These are phyloP conservation scores for Vulpes lagopus DNA, from an alignment of 2,113 vertebrate species.

Conservation along the genomic window DNA sequence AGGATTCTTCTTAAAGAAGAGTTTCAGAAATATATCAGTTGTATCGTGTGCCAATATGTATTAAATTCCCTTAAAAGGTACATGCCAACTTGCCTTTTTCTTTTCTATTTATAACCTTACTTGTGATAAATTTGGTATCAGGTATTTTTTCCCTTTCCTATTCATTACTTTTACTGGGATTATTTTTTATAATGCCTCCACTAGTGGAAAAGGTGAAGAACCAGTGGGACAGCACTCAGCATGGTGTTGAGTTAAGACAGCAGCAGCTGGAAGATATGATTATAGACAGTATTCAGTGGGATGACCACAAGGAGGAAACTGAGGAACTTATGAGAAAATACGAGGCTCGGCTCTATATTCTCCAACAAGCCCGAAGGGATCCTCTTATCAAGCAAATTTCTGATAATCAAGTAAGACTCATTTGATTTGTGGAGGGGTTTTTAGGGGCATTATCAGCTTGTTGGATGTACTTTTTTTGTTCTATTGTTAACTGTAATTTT, in stretches of 20 bases:
- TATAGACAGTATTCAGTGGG: slow-evolving; percentile 94
- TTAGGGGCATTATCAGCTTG: not conserved
- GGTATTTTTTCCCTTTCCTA: not conserved
- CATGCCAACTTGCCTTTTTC: not conserved
- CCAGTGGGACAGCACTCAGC: slow-evolving; percentile 96
- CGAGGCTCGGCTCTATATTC: slow-evolving; percentile 89
- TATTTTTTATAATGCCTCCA: not conserved
- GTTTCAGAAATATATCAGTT: not conserved
- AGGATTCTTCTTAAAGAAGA: not conserved
- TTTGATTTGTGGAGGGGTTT: not conserved
- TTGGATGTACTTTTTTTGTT: not conserved
- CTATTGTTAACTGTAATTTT: not conserved
- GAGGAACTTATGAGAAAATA: slow-evolving; percentile 92
- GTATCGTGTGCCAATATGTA: not conserved
- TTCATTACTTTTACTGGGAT: not conserved
- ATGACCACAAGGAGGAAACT: slow-evolving; percentile 91
- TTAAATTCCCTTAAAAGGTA: not conserved
- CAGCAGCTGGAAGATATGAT: slow-evolving; percentile 95
- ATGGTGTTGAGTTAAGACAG: slow-evolving; percentile 92
- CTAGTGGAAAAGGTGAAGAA: slow-evolving; percentile 95
- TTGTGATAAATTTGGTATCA: not conserved
- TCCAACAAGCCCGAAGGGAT: slow-evolving; percentile 91
- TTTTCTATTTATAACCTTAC: not conserved
- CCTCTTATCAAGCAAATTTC: slow-evolving; percentile 92
- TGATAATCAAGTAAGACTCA: slow-evolving; percentile 92